These are phyloP conservation scores for Glyphotaelius pellucidus DNA, from an alignment of 2,888 invertebrate species.

Conservation along the genomic window DNA sequence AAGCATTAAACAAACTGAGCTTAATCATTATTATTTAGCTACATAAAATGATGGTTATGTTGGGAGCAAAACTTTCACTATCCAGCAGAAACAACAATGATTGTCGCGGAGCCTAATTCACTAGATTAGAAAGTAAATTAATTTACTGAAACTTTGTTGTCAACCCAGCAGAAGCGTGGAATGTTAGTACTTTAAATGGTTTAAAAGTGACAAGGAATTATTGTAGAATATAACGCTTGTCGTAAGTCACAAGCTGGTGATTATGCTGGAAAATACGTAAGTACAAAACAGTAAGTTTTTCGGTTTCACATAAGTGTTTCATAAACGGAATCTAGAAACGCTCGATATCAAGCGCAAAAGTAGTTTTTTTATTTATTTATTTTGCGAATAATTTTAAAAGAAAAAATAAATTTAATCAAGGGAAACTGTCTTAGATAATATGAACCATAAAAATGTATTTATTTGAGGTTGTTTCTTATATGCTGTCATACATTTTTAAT, in stretches of 20 bases:
- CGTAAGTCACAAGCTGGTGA: not conserved
- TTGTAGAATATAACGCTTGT: not conserved
- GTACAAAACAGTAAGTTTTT: too few relatives aligned
- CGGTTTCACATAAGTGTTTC: too few relatives aligned
- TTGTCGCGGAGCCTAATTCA: not conserved
- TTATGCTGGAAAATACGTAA: too few relatives aligned
- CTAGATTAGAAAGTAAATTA: not conserved
- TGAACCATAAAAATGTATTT: too few relatives aligned
- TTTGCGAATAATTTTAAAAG: too few relatives aligned
- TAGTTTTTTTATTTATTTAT: too few relatives aligned
- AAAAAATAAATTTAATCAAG: too few relatives aligned
- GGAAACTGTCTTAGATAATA: too few relatives aligned
- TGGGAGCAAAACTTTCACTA: not conserved
- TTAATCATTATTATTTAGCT: not conserved
- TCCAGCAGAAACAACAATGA: not conserved
- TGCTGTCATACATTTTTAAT: too few relatives aligned
- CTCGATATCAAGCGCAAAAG: too few relatives aligned
- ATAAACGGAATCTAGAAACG: too few relatives aligned
- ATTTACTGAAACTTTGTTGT: not conserved
- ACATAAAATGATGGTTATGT: not conserved
- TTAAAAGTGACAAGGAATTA: not conserved
- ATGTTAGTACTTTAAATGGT: not conserved
- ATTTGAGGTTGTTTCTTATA: too few relatives aligned
- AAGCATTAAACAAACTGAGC: not conserved
- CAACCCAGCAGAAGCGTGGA: not conserved